phyloP scores from a whole-genome alignment of 2,888 invertebrate genomes.

The Melinopterus prodromus region DNA sequence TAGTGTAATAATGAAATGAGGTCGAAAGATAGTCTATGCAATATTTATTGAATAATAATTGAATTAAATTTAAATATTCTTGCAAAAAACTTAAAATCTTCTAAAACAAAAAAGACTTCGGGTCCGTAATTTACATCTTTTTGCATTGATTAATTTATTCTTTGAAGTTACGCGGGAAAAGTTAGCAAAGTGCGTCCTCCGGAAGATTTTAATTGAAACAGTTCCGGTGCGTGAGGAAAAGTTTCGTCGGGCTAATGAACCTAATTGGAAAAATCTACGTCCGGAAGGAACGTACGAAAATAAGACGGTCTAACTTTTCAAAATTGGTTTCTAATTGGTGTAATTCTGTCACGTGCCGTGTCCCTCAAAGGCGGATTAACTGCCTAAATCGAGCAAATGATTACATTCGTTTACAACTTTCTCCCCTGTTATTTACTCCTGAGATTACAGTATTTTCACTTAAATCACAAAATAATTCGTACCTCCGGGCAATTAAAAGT shows the following conservation, averaged over 20 bases:
- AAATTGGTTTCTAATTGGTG: neutral
- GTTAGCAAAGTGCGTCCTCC: neutral
- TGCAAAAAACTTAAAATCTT: neutral
- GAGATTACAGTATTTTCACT: neutral
- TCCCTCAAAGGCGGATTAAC: neutral
- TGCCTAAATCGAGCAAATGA: neutral
- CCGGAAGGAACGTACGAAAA: neutral
- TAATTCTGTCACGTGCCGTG: neutral
- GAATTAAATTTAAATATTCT: neutral
- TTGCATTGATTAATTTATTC: neutral
- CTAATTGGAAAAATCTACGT: neutral
- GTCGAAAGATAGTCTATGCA: no score
- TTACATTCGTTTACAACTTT: neutral
- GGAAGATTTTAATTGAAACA: constrained; percentile 4
- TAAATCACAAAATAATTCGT: no score
- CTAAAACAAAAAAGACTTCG: no score
- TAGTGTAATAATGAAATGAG: neutral
- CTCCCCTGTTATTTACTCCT: neutral
- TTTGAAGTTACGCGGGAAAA: neutral
- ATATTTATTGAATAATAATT: no score
- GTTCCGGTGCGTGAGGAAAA: neutral
- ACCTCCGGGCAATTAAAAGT: no score
- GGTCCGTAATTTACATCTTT: no score
- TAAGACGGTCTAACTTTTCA: neutral
- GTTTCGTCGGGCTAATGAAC: neutral